Evolutionary conservation across 2,113 vertebrate species (phyloP), one percentile per base, ranked within the genome.

Genomic region (Meleagris gallopavo): DNA sequence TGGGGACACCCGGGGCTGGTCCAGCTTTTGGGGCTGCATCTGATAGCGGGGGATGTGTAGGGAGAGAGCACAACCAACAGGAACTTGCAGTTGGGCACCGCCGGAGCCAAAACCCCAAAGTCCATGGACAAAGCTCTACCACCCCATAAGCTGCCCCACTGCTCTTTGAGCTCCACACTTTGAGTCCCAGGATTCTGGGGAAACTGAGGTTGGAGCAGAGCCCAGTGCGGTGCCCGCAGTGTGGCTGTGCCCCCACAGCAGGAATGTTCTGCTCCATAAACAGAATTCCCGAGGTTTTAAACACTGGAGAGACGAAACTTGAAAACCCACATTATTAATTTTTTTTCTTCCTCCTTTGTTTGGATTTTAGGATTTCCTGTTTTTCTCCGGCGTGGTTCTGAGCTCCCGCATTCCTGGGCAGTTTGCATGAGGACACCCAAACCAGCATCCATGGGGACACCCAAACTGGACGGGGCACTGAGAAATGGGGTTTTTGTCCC

Each of bases 321-420:
- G 54, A 45, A 73, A 32, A 4, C 1, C 1, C 15, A 40, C 41
- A 13, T 54, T 32, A 22, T 45, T 61, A 34, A 52, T 43, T 54
- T 21, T 27, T 50, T 61, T 46, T 29, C 40, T 60, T 36, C 30
- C 1, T 6, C 2, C 3, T 66, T 86, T 95, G 93, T 94, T 94
- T 92, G 73, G 85, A 91, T 95, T 91, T 90, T 48, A 45, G 77
- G 67, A 87, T 94, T 93, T 95, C 84, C 84, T 89, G 87, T 81
- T 95, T 94, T 91, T 54, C 93, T 89, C 65, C 24, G 45, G 29
- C 6, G 29, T 13, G 45, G 38, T 36, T 25, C 45, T 9, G n/a
- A 41, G 34, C 52, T 84, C 45, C 66, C 66, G 85, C 7, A 25
- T 88, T 70, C 34, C 43, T 8, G 36, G 52, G 34, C 3, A 10